Evolutionary conservation across 2,113 vertebrate species (phyloP).

Genomic region (Corythornis madagascariensis): DNA sequence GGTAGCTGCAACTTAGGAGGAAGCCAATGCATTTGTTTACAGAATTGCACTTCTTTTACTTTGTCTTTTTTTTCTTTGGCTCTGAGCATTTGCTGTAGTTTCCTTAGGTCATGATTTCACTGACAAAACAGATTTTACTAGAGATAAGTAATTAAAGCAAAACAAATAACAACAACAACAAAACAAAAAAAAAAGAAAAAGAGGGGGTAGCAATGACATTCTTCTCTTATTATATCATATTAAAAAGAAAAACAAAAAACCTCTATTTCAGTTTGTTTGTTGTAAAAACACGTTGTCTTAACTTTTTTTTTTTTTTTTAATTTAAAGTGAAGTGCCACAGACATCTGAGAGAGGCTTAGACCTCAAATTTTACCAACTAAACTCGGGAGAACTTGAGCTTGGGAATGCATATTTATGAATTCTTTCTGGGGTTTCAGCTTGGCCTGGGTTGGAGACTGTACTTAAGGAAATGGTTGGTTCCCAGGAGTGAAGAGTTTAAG

Average conservation of each 20-base stretch:
- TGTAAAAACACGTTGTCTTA: neutral
- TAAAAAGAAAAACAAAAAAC: rapidly evolving
- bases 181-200: neutral
- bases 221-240: neutral
- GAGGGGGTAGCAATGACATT: neutral
- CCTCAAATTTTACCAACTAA: neutral
- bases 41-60: neutral
- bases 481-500: neutral
- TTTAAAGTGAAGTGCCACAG: neutral
- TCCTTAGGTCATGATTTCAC: neutral
- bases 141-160: neutral
- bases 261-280: neutral
- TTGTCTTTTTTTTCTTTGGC: neutral
- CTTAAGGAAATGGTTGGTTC: neutral
- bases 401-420: neutral
- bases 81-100: neutral
- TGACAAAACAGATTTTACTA: neutral
- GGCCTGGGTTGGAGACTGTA: neutral
- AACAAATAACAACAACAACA: no score
- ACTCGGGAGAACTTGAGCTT: neutral
- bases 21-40: neutral
- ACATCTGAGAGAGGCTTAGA: neutral
- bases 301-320: neutral
- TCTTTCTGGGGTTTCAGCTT: neutral
- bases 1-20: neutral